Percentiles rank a stretch among this genome's conserved stretches.
Evolutionary conservation across 2,797 vertebrate genomes (phyloP).

Genomic region (Megalops cyprinoides): DNA sequence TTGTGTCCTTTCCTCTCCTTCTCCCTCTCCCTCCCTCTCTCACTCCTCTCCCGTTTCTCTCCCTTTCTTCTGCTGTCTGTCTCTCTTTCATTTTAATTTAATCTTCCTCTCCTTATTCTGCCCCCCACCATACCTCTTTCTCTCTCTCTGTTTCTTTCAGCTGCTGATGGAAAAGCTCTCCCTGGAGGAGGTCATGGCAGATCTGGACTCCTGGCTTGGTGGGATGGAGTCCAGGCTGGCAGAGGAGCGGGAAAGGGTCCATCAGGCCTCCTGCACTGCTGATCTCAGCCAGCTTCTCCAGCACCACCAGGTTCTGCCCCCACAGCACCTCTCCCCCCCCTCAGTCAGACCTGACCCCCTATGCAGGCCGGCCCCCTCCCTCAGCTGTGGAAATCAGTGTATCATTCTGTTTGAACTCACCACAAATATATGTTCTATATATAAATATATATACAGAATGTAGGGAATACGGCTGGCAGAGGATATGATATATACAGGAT

Average conservation of each 20-base stretch:
- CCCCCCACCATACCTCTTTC: background rate
- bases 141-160: constrained; percentile 58
- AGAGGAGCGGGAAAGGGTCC: constrained; percentile 36
- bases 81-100: too few relatives aligned
- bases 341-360: too few relatives aligned
- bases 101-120: background rate
- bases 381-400: too few relatives aligned
- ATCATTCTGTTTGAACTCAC: too few relatives aligned
- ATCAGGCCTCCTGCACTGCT: constrained; percentile 25
- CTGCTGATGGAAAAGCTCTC: constrained; percentile 78
- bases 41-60: too few relatives aligned
- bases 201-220: constrained; percentile 77
- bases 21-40: too few relatives aligned
- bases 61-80: too few relatives aligned
- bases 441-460: too few relatives aligned
- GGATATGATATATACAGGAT: too few relatives aligned
- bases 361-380: too few relatives aligned
- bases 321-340: background rate
- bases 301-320: constrained; percentile 77
- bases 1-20: background rate
- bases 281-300: constrained; percentile 70
- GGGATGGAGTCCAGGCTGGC: constrained; percentile 62
- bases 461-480: too few relatives aligned
- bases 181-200: constrained; percentile 78
- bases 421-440: too few relatives aligned